Evolutionary conservation across 2,113 vertebrate species (phyloP).

Genomic region (Muntiacus reevesi): DNA sequence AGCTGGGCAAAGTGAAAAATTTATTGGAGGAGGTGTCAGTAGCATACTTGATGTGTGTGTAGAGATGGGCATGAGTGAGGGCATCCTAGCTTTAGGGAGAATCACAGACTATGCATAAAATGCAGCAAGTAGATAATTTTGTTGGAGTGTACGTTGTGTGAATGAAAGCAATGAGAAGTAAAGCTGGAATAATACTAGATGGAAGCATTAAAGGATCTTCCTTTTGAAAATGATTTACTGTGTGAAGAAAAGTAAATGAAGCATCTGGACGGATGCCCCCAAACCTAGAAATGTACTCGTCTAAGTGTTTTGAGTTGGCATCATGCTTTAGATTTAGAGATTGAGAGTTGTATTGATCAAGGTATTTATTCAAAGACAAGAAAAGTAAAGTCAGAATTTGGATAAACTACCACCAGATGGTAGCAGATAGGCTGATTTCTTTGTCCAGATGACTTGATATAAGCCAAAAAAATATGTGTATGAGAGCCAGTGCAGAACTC

Average conservation of each 20-base stretch:
- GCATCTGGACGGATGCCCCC: not conserved
- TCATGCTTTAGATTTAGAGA: not conserved
- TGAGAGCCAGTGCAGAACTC: not conserved
- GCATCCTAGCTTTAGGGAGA: not conserved
- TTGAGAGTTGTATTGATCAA: not conserved
- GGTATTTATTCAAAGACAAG: not conserved
- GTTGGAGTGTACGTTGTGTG: not conserved
- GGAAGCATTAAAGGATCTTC: not conserved
- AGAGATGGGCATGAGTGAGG: not conserved
- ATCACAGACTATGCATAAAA: not conserved
- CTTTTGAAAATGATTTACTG: not conserved
- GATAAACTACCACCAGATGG: conserved; percentile 41
- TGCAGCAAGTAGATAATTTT: not conserved
- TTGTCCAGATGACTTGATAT: not conserved
- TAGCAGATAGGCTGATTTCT: conserved; percentile 1
- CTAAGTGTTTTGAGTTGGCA: not conserved
- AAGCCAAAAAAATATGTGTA: not conserved
- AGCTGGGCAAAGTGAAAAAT: not conserved
- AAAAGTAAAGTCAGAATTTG: not conserved
- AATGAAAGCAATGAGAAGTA: not conserved
- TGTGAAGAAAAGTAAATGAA: not conserved
- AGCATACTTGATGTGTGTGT: not conserved
- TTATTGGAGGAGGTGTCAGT: not conserved
- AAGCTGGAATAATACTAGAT: not conserved
- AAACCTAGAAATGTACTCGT: not conserved